Evolutionary conservation across 2,888 invertebrate genomes (phyloP), one percentile per base, ranked within the genome.

Genomic region (Lycocerus yunnanus): DNA sequence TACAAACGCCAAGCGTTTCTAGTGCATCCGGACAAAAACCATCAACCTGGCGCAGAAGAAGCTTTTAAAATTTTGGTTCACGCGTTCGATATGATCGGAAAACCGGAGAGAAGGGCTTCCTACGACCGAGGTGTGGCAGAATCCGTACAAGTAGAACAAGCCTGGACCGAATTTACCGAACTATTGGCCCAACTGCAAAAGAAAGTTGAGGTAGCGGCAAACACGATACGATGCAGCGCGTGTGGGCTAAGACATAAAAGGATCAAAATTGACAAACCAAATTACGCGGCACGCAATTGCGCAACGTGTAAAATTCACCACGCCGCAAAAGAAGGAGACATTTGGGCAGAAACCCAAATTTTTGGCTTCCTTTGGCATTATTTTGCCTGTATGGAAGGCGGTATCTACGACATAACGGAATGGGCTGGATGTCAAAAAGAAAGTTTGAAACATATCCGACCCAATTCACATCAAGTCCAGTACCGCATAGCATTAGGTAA

Each of bases 21-120:
- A 58, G 97, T 98, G 58, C 98, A 98, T 88, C 98, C 98, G 0
- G 97, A 98, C 85, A 98, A 98, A 88, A 98, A 97, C 87, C 94
- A 94, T 84, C 96, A 96, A 85, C 95, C 97, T 4, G 97, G 97
- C 24, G 97, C 97, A 0, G 97, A 97, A 84, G 97, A 98, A 87
- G 97, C 97, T 58, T 98, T 97, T 87, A 97, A 97, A 88, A 97
- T 98, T 84, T 89, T 98, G 79, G 97, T 96, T 82, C 95, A 97
- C 84, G 97, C 97, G 8, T 98, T 98, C 87, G 97, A 97, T 86
- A 92, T 97, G 85, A 96, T 98, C 81, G 97, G 97, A 20, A 96
- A 95, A 87, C 94, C 95, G 82, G 95, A 95, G 86, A 88, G 90
- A 85, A 81, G 82, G 78, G 84, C 84, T 60, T 81, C 84, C 24